A percentile compares a stretch with the other conserved stretches of the same genome.
Conservation (phyloP, 2,888 invertebrate genomes). For the Mimas tiliae region DNA sequence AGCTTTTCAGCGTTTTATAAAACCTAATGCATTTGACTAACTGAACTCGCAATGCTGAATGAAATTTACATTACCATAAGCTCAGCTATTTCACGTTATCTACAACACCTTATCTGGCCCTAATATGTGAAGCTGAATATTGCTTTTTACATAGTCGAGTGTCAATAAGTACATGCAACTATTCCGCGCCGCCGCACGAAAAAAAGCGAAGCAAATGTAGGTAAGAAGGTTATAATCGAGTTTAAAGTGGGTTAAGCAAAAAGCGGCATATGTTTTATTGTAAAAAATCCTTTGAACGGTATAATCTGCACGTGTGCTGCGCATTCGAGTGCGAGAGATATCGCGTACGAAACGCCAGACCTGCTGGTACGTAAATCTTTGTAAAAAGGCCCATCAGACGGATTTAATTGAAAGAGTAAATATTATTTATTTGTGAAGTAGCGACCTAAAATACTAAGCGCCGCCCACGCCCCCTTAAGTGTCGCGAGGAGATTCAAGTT, state of each 20-base stretch:
- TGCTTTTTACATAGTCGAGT: slow-evolving; percentile 4
- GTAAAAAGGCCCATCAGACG: neutral
- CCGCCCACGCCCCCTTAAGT: neutral
- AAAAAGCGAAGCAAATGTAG: slow-evolving; percentile 81
- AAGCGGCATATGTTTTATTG: slow-evolving; percentile 82
- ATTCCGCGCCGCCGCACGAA: slow-evolving; percentile 49
- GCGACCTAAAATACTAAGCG: neutral
- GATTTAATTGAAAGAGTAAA: neutral
- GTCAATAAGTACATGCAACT: slow-evolving; percentile 25
- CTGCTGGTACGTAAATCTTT: slow-evolving; percentile 17
- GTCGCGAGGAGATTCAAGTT: no score
- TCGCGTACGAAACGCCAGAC: slow-evolving; percentile 54
- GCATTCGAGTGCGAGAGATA: slow-evolving; percentile 65
- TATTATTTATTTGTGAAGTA: neutral
- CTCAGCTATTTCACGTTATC: neutral
- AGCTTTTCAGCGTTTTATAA: no score
- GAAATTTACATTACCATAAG: no score
- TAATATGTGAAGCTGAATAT: neutral
- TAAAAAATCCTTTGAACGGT: slow-evolving; percentile 79
- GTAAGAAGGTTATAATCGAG: slow-evolving; percentile 84
- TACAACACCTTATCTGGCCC: neutral
- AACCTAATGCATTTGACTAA: no score
- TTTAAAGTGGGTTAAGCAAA: slow-evolving; percentile 84
- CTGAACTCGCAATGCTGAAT: no score
- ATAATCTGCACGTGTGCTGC: slow-evolving; percentile 79